Percentiles rank a stretch among this genome's conserved stretches.
Evolutionary conservation across 37 sponge, comb jelly and placozoan species (phyloP).

Genomic region (Crambe crambe): DNA sequence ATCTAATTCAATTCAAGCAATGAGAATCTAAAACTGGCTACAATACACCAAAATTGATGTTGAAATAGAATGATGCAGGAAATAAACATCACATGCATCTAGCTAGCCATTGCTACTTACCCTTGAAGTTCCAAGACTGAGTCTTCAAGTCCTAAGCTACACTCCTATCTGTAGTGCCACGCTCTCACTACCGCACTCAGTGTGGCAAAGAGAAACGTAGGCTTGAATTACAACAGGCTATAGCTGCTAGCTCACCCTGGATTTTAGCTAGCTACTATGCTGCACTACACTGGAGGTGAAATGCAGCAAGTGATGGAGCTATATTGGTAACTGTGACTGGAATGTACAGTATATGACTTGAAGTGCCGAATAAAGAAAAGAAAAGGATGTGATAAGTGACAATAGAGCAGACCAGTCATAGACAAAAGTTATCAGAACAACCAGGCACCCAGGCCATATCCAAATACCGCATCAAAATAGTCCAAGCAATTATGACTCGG

Average conservation of each 20-base stretch:
- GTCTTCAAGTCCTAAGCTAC: too few species aligned
- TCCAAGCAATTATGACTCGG: background rate
- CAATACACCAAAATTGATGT: too few species aligned
- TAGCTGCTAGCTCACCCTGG: background rate
- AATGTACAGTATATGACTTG: background rate
- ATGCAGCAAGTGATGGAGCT: background rate
- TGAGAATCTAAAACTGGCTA: too few species aligned
- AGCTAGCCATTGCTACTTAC: too few species aligned
- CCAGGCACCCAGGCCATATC: background rate
- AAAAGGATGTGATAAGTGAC: too few species aligned
- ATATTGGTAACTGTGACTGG: background rate
- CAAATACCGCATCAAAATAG: background rate
- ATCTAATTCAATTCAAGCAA: too few species aligned
- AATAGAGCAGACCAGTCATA: background rate
- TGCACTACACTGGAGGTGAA: slow-evolving; percentile 18
- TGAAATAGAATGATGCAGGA: too few species aligned
- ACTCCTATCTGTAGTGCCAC: too few species aligned
- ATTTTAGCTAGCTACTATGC: slow-evolving; percentile 2
- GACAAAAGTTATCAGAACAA: too few species aligned
- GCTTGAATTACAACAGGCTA: background rate
- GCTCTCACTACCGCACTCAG: slow-evolving; percentile 21
- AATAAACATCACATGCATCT: too few species aligned
- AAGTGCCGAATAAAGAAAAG: background rate
- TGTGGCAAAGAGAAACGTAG: slow-evolving; percentile 31
- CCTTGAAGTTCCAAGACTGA: too few species aligned